Base-by-base conservation (phyloP, 2,797 vertebrate genomes). In the Acestrorhynchus altus region DNA sequence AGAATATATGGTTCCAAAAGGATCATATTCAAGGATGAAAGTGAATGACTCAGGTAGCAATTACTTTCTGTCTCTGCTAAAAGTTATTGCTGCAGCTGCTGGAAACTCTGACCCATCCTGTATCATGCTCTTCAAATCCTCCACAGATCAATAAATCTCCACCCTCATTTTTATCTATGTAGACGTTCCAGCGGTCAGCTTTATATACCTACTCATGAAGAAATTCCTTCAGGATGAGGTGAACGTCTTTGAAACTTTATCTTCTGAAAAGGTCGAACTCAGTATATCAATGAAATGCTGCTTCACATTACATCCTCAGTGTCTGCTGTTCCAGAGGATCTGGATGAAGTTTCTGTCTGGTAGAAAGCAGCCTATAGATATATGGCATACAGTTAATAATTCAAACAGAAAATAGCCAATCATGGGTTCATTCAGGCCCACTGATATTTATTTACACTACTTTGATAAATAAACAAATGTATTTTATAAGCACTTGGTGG, bases 31-130 rank as follows among this genome's bases (percentile, higher is more conserved):
- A 63, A 79, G 71, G 47, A 74, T 24, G 31, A 1, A 26, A 39
- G 31, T 46, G 60, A 51, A 74, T 77, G 54, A 60, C 68, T 35
- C 72, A 67, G 63, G 66, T 5, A 3, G 12, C 67, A 22, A 54
- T 57, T 68, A 49, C 12, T 26, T 24, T 51, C 10, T 12, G 44
- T 18, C 56, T 28, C 26, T 28, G 46, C 22, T 57, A 35, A 61
- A 67, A 22, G 49, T 63, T 63, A 39, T 2, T 4, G 31, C 10
- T 35, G 16, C 72, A 76, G 46, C 75, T 75, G 72, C 75, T 76
- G 75, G 72, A 81, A 82, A 80, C 44, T 76, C 35, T 75, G 65
- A 79, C 54, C 72, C 52, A 35, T 81, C 69, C 54, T 2, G 31
- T 63, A 68, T 74, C 24, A 31, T 67, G 8, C 40, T 35, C 31